Base-by-base conservation (phyloP, 2,797 vertebrate genomes). In the Oreochromis grahami region DNA sequence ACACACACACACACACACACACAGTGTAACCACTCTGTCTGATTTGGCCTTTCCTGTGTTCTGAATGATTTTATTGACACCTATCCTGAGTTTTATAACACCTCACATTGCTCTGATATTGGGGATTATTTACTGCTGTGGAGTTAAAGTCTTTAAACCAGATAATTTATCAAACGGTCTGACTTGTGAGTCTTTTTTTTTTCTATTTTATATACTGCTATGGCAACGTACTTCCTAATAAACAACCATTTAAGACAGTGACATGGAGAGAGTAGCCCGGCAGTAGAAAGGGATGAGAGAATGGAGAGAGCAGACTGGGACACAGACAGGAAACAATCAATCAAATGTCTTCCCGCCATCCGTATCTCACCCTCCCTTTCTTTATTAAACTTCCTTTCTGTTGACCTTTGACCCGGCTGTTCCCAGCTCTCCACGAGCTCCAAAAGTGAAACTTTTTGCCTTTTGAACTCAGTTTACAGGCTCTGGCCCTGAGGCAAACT, bases 261-360 rank as follows among this genome's bases (percentile, higher is more conserved):
- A 38, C 48, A 82, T 43, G 68, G 82, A 56, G 77, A 7, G 48
- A 80, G 86, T n/a, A 36, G 79, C 70, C 63, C 26, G 17, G 63
- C 56, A 36, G 36, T 15, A 51, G 32, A 50, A 24, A 77, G 70
- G 50, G 84, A 86, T 82, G 89, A 89, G 82, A 43, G 85, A 86
- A 79, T 15, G 51, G 56, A 83, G 86, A 76, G 26, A 89, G 80
- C 79, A 21, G 80, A 80, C 78, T 51, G 34, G 76, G 84, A 52
- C 81, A 86, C 72, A 82, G 92, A 94, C 91, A 94, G 94, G 93
- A 94, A 95, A 88, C 84, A 90, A 94, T 95, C 93, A 90, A 92
- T 95, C 94, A 93, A 81, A 77, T 4, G 4, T 70, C 41, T 72
- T 51, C 72, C 79, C 72, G 1, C 74, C 12, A 38, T 12, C 58